Base-by-base conservation (phyloP, 2,888 invertebrate genomes). In the Cyclophora punctaria region DNA sequence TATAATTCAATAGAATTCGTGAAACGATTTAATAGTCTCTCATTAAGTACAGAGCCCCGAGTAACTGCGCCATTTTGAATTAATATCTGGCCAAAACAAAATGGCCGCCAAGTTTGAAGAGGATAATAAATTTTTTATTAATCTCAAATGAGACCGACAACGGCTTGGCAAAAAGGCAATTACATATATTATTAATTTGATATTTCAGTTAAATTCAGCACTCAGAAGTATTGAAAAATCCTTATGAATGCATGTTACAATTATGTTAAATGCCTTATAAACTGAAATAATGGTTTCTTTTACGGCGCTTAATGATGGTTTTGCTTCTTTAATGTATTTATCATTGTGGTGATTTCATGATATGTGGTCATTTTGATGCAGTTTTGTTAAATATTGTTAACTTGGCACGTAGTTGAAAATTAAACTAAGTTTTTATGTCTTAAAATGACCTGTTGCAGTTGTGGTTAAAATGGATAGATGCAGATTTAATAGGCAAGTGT, bases 61-160 rank as follows among this genome's bases (percentile, higher is more conserved):
- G 78, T 79, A 66, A 70, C 63, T 61, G 57, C 44, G 78, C 83
- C 86, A 85, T 85, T 77, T 87, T 86, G 83, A 81, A 86, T 86
- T 85, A 80, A 83, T 85, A 81, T 72, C 68, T 64, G 77, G 66
- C 71, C 73, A 79, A 20, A 20, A 20, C 20, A 20, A 20, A 20
- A 20, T 20, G 20, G 20, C 20, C 20, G 20, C 20, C 20, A 20
- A 20, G 20, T 20, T 61, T 60, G 60, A 62, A 67, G 62, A 58
- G 65, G 66, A 76, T 75, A 75, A 76, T 83, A 81, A 79, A 78
- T 71, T 45, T 73, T 77, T 77, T 83, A 80, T 83, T 78, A 79
- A 80, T 78, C 73, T 73, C 69, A 57, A 71, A 75, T 71, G 73
- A 67, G 70, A 67, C 66, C 64, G 67, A 60, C 65, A 72, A 75